Base-by-base conservation (phyloP, 2,888 invertebrate genomes). In the Mythimna albipuncta region DNA sequence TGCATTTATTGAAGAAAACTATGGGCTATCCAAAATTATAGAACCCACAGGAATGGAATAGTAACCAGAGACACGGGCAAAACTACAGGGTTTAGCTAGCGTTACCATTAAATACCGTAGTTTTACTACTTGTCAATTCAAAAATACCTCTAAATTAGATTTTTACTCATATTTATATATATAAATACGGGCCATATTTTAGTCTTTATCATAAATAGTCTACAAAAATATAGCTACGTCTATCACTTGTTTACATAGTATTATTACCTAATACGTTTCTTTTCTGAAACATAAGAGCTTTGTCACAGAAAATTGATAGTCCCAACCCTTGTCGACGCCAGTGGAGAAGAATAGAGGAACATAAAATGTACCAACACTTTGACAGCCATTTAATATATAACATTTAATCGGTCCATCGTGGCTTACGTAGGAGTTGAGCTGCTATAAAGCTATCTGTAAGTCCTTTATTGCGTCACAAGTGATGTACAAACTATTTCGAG, bases 381-480 rank as follows among this genome's bases (percentile, higher is more conserved):
- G 65, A 59, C 69, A 67, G 54, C 32, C 58, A 78, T 65, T 73
- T 73, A 72, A 72, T 72, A 62, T 52, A 66, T 69, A 58, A 66
- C 65, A 32, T 70, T 75, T 57, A 79, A 75, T 75, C 64, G 79
- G 44, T 50, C 67, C 44, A 62, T 79, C 75, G 59, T 74, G 61
- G 55, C 50, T 66, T 47, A 70, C n/a, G 55, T 54, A 70, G 59
- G 26, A 64, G 61, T 58, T 54, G 26, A 35, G 38, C 57, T 63
- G 38, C 57, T 63, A 58, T 68, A 75, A 57, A 79, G 52, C 58
- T 50, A 64, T 78, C 50, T 52, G 44, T 55, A 58, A 62, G 65
- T 58, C 64, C 41, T 75, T 70, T 79, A 79, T 63, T 70, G 59
- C 67, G 54, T 70, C 64, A 75, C 67, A 61, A 64, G 38, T 47